Percentiles rank a stretch among this genome's conserved stretches.
phyloP scores from a whole-genome alignment of 2,797 vertebrate genomes.

The Acanthornis magna region DNA sequence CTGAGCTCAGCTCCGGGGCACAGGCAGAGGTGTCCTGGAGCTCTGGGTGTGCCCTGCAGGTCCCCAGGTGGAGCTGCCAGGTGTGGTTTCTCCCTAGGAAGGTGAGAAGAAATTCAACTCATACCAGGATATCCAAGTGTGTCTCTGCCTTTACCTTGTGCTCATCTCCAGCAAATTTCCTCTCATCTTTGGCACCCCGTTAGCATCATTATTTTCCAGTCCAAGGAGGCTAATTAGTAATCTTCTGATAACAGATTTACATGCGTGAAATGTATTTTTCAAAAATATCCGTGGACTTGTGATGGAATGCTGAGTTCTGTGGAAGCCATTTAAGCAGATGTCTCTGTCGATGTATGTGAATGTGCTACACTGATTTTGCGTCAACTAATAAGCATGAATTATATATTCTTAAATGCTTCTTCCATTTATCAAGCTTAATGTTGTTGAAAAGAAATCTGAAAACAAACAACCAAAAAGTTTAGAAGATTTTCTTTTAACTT shows the following conservation, averaged over 20 bases:
- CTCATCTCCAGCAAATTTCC: neutral
- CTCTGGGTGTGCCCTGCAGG: neutral
- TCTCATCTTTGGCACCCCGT: neutral
- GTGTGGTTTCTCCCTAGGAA: neutral
- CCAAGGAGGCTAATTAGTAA: neutral
- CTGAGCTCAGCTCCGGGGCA: neutral
- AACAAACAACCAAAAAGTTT: neutral
- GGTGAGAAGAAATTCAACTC: rapidly evolving
- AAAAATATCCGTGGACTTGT: neutral
- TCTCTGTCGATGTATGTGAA: neutral
- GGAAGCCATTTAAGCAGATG: neutral
- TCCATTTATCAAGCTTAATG: neutral
- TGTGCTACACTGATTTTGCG: neutral
- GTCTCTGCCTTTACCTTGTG: neutral
- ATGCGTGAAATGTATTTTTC: neutral
- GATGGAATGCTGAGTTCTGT: neutral
- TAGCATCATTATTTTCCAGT: neutral
- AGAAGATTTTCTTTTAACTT: neutral
- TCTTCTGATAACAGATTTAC: neutral
- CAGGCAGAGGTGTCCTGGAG: neutral
- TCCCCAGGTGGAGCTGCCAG: neutral
- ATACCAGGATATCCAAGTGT: neutral
- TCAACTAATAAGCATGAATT: neutral
- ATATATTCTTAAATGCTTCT: neutral
- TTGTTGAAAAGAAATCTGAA: neutral